These are phyloP conservation scores for Bucorvus abyssinicus DNA, from an alignment of 2,797 vertebrate genomes.

Conservation along the genomic window DNA sequence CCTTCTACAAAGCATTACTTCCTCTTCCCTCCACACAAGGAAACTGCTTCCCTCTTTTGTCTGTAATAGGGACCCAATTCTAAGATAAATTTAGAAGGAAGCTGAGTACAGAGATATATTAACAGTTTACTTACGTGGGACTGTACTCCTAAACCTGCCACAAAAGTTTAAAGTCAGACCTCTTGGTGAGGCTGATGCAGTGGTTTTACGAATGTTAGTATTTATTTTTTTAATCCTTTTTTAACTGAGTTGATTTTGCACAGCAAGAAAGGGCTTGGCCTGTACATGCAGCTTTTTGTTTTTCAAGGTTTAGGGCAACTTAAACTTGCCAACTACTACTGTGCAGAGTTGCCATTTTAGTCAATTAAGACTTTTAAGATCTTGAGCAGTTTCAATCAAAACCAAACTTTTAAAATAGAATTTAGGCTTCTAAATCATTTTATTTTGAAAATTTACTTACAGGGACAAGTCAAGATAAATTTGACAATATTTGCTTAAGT, in stretches of 20 bases:
- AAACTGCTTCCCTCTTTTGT: not conserved
- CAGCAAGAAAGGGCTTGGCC: not conserved
- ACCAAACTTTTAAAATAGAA: not conserved
- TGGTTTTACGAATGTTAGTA: not conserved
- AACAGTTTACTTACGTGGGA: not conserved
- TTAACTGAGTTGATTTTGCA: not conserved
- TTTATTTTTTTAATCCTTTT: not conserved
- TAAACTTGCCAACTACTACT: not conserved
- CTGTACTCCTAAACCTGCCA: not conserved
- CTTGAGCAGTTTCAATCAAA: not conserved
- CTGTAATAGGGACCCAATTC: not conserved
- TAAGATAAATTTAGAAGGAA: not conserved
- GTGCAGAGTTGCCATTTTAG: not conserved
- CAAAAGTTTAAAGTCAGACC: not conserved
- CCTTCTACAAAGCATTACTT: not conserved
- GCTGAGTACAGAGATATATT: not conserved
- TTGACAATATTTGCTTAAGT: not conserved
- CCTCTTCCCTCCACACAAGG: not conserved
- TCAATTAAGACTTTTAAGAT: not conserved
- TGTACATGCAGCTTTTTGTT: not conserved
- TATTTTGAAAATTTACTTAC: not conserved
- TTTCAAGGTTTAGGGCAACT: not conserved
- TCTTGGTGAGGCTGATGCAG: not conserved
- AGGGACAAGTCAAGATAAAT: not conserved
- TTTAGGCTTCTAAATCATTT: not conserved